Percentiles rank a stretch among this genome's conserved stretches.
Evolutionary conservation across 2,888 invertebrate species (phyloP).

Genomic region (Epirrhoe alternata): DNA sequence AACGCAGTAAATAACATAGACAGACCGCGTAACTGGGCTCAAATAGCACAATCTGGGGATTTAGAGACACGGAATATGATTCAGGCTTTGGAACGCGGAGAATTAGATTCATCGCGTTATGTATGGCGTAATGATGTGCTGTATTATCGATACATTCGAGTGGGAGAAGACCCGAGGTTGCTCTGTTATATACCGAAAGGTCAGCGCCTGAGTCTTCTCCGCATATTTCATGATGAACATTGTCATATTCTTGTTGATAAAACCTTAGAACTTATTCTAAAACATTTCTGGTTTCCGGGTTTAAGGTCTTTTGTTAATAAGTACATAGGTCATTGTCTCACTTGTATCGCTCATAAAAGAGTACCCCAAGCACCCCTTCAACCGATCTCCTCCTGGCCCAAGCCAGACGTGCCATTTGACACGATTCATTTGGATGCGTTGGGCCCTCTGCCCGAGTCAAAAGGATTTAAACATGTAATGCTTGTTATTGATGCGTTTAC

Average conservation of each 20-base stretch:
- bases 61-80: constrained; percentile 36
- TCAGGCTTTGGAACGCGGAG: constrained; percentile 31
- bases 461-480: too few relatives aligned
- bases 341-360: constrained; percentile 34
- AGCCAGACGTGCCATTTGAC: too few relatives aligned
- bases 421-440: too few relatives aligned
- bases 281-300: constrained; percentile 38
- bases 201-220: constrained; percentile 39
- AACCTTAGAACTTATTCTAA: constrained; percentile 23
- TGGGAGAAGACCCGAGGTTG: too few relatives aligned
- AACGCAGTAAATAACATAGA: too few relatives aligned
- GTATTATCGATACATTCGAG: too few relatives aligned
- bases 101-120: constrained; percentile 10
- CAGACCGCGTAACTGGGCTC: constrained; percentile 39
- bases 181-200: too few relatives aligned
- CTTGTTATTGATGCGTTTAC: too few relatives aligned
- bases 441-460: too few relatives aligned
- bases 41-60: constrained; percentile 40
- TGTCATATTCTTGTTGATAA: constrained; percentile 30
- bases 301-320: constrained; percentile 17
- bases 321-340: constrained; percentile 25
- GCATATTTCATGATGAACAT: constrained; percentile 37
- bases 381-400: too few relatives aligned
- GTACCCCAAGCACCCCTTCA: neutral
- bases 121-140: too few relatives aligned